A percentile compares a stretch with the other conserved stretches of the same genome.
Conservation (phyloP, 2,113 vertebrate species). For the Limanda limanda region DNA sequence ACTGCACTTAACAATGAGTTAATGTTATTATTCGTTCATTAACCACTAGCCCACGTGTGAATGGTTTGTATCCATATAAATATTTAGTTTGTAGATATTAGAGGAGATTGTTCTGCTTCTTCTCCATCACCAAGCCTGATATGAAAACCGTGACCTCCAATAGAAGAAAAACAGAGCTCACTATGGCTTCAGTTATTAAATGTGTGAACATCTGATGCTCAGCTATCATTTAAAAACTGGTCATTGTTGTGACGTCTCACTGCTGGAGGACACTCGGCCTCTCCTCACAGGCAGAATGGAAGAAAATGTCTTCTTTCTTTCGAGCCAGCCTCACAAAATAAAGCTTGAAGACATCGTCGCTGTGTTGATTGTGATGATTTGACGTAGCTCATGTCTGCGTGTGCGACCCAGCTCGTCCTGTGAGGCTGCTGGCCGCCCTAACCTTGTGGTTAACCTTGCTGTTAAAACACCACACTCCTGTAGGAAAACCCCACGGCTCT, state of each 20-base stretch:
- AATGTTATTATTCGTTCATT: background rate
- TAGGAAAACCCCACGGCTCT: fast-evolving
- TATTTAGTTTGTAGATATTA: too few relatives aligned
- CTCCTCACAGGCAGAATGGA: background rate
- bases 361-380: background rate
- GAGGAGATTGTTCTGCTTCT: too few relatives aligned
- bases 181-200: background rate
- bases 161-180: background rate
- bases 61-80: too few relatives aligned
- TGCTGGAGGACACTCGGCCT: background rate
- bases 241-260: too few relatives aligned
- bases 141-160: too few relatives aligned
- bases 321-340: background rate
- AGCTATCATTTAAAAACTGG: background rate
- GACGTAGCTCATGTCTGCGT: background rate
- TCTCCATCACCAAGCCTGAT: too few relatives aligned
- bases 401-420: background rate
- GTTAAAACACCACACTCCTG: background rate
- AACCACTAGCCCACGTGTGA: background rate
- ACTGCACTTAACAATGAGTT: too few relatives aligned
- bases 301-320: background rate
- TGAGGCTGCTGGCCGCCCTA: conserved; percentile 53
- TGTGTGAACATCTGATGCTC: background rate
- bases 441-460: conserved; percentile 96
- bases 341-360: background rate